Evolutionary conservation across 2,113 vertebrate genomes (phyloP).

Genomic region (Pachyramphus minor): DNA sequence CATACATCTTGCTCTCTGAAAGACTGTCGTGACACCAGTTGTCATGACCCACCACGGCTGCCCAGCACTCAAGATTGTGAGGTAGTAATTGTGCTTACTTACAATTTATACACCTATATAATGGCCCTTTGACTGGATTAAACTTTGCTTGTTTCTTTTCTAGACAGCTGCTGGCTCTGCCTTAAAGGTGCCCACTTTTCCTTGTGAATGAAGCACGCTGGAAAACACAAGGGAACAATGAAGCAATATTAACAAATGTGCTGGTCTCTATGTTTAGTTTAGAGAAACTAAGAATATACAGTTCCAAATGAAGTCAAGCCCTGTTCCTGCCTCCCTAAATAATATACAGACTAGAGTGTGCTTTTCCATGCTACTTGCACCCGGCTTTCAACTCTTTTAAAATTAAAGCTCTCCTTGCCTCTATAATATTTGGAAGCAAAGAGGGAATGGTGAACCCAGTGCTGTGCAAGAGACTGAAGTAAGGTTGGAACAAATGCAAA

Average conservation of each 20-base stretch:
- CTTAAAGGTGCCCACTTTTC: not conserved
- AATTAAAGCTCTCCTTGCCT: not conserved
- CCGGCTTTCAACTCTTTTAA: not conserved
- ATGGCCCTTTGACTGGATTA: not conserved
- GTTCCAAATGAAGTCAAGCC: not conserved
- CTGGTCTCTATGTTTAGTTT: not conserved
- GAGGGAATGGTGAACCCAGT: accelerated
- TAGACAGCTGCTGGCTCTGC: not conserved
- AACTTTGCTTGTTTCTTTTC: not conserved
- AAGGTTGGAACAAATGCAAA: not conserved
- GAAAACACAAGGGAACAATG: not conserved
- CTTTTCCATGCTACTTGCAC: not conserved
- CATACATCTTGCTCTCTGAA: not conserved
- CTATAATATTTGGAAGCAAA: not conserved
- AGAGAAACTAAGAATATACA: not conserved
- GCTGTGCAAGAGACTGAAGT: not conserved
- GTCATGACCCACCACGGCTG: not conserved
- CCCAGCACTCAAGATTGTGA: not conserved
- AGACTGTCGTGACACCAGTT: not conserved
- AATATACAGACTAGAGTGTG: not conserved
- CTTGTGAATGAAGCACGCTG: not conserved
- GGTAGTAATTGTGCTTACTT: not conserved
- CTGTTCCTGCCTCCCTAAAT: not conserved
- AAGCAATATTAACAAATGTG: not conserved
- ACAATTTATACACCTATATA: not conserved